Evolutionary conservation across 2,888 invertebrate species (phyloP).

Genomic region (Halictus ligatus): DNA sequence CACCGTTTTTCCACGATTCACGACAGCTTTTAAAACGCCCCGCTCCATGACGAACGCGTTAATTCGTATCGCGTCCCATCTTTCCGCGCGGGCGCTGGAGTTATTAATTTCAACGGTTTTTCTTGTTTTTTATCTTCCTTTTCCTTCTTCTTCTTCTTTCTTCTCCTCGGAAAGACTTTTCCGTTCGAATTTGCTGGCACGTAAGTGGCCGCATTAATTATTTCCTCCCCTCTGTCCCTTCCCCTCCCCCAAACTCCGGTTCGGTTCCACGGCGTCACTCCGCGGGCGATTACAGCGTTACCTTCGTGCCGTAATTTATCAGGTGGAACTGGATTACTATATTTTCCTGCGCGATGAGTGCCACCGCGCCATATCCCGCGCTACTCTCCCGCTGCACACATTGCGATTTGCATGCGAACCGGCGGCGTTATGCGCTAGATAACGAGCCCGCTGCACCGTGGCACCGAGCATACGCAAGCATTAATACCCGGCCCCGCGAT

Average conservation of each 20-base stretch:
- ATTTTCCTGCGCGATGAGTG: conserved; percentile 67
- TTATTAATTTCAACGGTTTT: conserved; percentile 45
- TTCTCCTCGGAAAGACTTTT: conserved; percentile 32
- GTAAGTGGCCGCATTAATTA: conserved; percentile 65
- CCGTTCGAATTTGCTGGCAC: conserved; percentile 48
- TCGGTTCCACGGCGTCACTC: conserved; percentile 32
- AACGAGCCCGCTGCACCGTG: conserved; percentile 67
- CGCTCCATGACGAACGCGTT: conserved; percentile 28
- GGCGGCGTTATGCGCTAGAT: conserved; percentile 71
- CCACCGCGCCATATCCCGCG: conserved; percentile 56
- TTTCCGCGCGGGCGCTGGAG: conserved; percentile 37
- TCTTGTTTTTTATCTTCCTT: not conserved
- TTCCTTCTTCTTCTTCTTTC: not conserved
- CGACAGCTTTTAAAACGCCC: conserved; percentile 28
- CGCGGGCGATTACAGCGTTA: conserved; percentile 57
- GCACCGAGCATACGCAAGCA: conserved; percentile 68
- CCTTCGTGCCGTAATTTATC: conserved; percentile 69
- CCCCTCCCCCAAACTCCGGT: not conserved
- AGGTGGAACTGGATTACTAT: conserved; percentile 66
- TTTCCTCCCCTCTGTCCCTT: conserved; percentile 37
- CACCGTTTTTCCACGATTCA: conserved; percentile 26
- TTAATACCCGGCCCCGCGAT: conserved; percentile 68
- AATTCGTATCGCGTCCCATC: conserved; percentile 41
- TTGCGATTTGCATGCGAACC: conserved; percentile 75
- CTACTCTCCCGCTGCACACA: conserved; percentile 59